Conservation (phyloP, 2,113 vertebrate species). For the Mastomys coucha region DNA sequence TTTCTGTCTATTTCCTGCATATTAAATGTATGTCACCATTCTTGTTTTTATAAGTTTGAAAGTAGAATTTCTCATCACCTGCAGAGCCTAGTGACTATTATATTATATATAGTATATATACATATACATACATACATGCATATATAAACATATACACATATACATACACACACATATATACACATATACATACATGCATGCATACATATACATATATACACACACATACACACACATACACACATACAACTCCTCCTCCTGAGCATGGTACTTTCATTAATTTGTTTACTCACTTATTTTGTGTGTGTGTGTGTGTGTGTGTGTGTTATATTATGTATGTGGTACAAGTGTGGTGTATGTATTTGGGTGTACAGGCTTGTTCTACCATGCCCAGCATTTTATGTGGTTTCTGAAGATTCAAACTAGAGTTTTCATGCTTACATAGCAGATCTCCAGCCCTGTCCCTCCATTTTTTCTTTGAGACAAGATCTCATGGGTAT, state of each 20-base stretch:
- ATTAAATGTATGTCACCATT: neutral
- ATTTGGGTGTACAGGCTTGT: neutral
- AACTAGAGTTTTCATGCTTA: too few species aligned
- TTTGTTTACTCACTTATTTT: neutral
- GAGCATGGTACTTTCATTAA: neutral
- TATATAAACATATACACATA: too few species aligned
- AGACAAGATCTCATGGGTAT: neutral
- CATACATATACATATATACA: too few species aligned
- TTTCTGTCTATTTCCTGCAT: neutral
- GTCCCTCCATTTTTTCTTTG: too few species aligned
- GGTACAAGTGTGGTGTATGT: neutral
- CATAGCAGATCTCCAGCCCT: too few species aligned
- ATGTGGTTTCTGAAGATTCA: neutral
- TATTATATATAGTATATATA: too few species aligned
- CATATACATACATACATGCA: too few species aligned
- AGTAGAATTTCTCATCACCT: neutral
- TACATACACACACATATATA: too few species aligned
- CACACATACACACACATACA: too few species aligned
- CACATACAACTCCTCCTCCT: neutral
- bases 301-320: too few species aligned
- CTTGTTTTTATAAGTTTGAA: neutral
- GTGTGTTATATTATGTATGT: too few species aligned
- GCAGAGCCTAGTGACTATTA: neutral
- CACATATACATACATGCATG: too few species aligned
- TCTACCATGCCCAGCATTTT: neutral